Base-by-base conservation (phyloP, 1,140 invertebrate species). In the Aphis craccivora region DNA sequence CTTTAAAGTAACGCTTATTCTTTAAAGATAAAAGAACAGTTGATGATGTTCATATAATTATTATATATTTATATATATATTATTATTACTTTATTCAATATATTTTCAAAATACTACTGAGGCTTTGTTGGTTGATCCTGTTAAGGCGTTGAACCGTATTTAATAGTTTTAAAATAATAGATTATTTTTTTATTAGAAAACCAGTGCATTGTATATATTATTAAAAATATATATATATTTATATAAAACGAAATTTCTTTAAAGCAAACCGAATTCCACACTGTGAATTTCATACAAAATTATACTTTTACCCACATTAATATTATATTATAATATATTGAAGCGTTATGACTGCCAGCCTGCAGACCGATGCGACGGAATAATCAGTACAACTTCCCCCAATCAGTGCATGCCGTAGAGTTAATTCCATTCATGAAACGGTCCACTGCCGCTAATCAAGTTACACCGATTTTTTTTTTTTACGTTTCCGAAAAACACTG, bases 371-470 rank as follows among this genome's bases (percentile, higher is more conserved):
- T 76, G 60, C 60, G 60, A 76, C 30, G 60, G 60, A 76, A 76
- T 76, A 76, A 84, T 84, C 35, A 84, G 35, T 84, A 23, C 84
- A 22, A 86, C 43, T 86, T 86, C 43, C 43, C 37, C 83, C 37
- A 9, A 25, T 30, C 84, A n/a, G 25, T 20, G 60, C 14, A 30
- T n/a, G 40, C 84, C 83, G 84, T 37, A 25, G 43, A 84, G 43
- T 87, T 87, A 87, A 88, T 88, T 48, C 18, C 86, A 40, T 88
- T 60, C 53, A 53, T 30, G 55, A 91, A 76, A 91, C 55, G 90
- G 90, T 91, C 60, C 40, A 76, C 60, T 76, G 53, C 90, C 90
- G 53, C 55, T 91, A 91, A 60, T 91, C 90, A 91, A 91, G 90
- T 91, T 91, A 67, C 40, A 45, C 55, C 40, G 55, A 91, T 91